These are phyloP conservation scores for Tubiluchus corallicola DNA, from an alignment of 2,888 invertebrate species.

Conservation along the genomic window DNA sequence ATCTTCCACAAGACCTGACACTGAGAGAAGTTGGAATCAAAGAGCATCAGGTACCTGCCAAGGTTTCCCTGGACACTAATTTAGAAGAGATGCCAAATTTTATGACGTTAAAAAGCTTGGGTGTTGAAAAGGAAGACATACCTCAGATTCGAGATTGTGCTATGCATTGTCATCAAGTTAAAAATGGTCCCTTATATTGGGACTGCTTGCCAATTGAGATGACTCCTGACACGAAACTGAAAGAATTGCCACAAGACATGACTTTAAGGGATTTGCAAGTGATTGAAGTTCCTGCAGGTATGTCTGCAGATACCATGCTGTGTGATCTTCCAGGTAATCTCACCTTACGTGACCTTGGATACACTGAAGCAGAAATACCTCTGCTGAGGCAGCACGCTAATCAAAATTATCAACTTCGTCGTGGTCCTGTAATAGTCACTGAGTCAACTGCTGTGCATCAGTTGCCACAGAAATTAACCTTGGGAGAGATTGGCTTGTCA, in stretches of 20 bases:
- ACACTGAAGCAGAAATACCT: neutral
- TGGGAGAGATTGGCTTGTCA: neutral
- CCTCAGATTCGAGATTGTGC: neutral
- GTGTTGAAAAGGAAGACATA: neutral
- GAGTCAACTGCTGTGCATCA: neutral
- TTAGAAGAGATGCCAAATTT: neutral
- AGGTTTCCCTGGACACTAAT: neutral
- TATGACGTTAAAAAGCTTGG: neutral
- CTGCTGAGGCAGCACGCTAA: neutral
- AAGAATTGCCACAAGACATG: constrained; percentile 1
- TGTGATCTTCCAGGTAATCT: neutral
- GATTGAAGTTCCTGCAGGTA: neutral
- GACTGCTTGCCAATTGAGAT: neutral
- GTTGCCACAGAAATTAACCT: neutral
- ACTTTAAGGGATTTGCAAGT: neutral
- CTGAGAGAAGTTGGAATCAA: neutral
- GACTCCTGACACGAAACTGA: neutral
- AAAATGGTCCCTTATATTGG: constrained; percentile 3
- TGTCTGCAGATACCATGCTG: neutral
- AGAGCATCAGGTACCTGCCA: neutral
- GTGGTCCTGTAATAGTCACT: neutral
- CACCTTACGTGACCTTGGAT: neutral
- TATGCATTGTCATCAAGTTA: neutral
- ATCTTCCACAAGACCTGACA: neutral
- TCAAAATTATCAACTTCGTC: constrained; percentile 1